Percentiles rank a stretch among this genome's conserved stretches.
Evolutionary conservation across 2,113 vertebrate genomes (phyloP).

Genomic region (Willisornis vidua): DNA sequence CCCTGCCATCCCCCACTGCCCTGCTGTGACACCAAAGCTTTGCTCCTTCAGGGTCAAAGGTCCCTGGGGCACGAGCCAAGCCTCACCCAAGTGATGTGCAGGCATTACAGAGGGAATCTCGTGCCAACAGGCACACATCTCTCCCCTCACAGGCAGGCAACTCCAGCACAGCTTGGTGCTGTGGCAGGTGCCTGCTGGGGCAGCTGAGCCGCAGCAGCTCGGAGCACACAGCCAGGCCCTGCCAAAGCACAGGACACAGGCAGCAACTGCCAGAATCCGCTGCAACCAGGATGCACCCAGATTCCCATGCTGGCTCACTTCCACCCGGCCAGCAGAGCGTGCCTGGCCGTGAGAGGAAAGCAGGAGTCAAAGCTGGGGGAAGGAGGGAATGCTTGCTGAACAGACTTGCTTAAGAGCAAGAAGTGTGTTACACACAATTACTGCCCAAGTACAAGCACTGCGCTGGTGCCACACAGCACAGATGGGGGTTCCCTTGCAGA

Average conservation of each 20-base stretch:
- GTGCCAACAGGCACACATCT: background rate
- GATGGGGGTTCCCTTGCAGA: rapidly evolving
- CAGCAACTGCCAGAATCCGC: background rate
- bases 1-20: background rate
- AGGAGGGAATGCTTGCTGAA: background rate
- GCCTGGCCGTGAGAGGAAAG: background rate
- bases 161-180: background rate
- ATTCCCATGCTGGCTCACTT: background rate
- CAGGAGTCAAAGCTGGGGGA: rapidly evolving
- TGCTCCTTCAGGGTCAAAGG: background rate
- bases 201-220: background rate
- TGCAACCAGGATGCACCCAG: constrained; percentile 18
- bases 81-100: rapidly evolving
- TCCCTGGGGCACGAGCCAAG: background rate
- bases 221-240: rapidly evolving
- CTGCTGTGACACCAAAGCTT: background rate
- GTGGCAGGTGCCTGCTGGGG: rapidly evolving
- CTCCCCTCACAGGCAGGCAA: background rate
- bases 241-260: background rate
- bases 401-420: background rate
- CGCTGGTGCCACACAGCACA: background rate
- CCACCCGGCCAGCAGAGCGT: background rate
- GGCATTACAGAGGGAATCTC: background rate
- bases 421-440: rapidly evolving
- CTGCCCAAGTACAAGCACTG: background rate